Conservation (phyloP, 2,888 invertebrate genomes). For the Mesoligia furuncula region DNA sequence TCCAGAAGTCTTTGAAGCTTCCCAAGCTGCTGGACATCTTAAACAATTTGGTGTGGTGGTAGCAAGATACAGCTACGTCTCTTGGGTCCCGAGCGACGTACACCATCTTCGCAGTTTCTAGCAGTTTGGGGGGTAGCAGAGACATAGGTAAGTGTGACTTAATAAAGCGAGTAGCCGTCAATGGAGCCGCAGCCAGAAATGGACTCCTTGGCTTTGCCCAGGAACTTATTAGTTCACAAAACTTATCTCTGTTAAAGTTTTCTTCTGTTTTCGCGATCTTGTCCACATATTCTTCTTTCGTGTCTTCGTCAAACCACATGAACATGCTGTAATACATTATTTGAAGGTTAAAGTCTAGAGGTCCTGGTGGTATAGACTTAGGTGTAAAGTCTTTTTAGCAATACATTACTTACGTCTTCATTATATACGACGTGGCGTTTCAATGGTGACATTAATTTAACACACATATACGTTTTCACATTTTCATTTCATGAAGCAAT, state of each 20-base stretch:
- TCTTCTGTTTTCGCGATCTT: background rate
- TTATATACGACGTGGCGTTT: no score
- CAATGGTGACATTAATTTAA: no score
- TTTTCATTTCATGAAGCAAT: no score
- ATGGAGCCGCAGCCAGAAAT: conserved; percentile 64
- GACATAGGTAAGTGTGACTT: conserved; percentile 93
- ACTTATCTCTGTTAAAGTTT: conserved; percentile 30
- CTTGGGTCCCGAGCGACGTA: conserved; percentile 95
- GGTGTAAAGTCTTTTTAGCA: no score
- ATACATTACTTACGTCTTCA: no score
- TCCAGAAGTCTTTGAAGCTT: conserved; percentile 91
- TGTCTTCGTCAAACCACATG: conserved; percentile 26
- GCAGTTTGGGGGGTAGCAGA: conserved; percentile 90
- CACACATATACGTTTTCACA: no score
- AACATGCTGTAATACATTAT: background rate
- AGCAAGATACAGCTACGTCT: conserved; percentile 94
- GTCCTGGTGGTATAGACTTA: no score
- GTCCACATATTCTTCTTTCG: conserved; percentile 12
- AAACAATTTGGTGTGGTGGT: conserved; percentile 91
- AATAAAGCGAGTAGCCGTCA: conserved; percentile 87
- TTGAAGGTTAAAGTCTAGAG: no score
- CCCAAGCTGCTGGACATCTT: conserved; percentile 89
- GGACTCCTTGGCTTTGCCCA: conserved; percentile 26
- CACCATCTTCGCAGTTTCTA: conserved; percentile 90
- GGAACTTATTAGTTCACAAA: background rate